Percentiles rank a stretch among this genome's conserved stretches.
These are phyloP conservation scores for Calameuta pallipes DNA, from an alignment of 2,888 invertebrate genomes.

Conservation along the genomic window DNA sequence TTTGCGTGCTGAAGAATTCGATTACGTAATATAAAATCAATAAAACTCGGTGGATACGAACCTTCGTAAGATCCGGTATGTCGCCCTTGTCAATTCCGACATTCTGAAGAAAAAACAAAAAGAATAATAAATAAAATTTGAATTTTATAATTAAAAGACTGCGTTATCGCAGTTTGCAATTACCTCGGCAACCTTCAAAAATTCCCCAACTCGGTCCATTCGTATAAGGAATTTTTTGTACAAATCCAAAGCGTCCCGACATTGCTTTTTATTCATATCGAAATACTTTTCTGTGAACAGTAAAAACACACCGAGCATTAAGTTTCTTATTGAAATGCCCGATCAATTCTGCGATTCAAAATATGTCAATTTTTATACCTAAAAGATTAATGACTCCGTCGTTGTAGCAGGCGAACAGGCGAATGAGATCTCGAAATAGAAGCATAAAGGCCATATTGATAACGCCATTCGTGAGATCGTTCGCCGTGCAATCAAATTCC, in stretches of 20 bases:
- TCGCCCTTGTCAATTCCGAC: constrained; percentile 99
- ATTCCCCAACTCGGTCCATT: constrained; percentile 98
- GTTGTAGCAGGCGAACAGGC: constrained; percentile 99
- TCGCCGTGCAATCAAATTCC: constrained; percentile 97
- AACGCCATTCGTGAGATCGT: constrained; percentile 97
- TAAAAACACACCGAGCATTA: constrained; percentile 11
- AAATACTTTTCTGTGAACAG: constrained; percentile 90
- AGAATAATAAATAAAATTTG: constrained; percentile 16
- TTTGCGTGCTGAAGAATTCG: neutral
- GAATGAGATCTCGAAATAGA: constrained; percentile 97
- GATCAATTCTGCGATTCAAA: neutral
- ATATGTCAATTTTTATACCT: constrained; percentile 69
- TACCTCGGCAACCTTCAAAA: constrained; percentile 87
- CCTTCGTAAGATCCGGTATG: constrained; percentile 96
- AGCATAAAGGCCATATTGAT: constrained; percentile 99
- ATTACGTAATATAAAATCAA: neutral
- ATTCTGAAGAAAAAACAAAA: constrained; percentile 69
- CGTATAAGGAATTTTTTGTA: constrained; percentile 98
- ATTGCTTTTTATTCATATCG: constrained; percentile 99
- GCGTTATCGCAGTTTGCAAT: constrained; percentile 30
- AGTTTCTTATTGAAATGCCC: neutral
- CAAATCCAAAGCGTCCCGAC: constrained; percentile 95
- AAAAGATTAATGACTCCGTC: constrained; percentile 98
- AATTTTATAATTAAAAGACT: neutral
- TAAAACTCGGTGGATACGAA: constrained; percentile 43